Percentiles rank a stretch among this genome's conserved stretches.
These are phyloP conservation scores for Phengaris alcon DNA, from an alignment of 2,888 invertebrate species.

Conservation along the genomic window DNA sequence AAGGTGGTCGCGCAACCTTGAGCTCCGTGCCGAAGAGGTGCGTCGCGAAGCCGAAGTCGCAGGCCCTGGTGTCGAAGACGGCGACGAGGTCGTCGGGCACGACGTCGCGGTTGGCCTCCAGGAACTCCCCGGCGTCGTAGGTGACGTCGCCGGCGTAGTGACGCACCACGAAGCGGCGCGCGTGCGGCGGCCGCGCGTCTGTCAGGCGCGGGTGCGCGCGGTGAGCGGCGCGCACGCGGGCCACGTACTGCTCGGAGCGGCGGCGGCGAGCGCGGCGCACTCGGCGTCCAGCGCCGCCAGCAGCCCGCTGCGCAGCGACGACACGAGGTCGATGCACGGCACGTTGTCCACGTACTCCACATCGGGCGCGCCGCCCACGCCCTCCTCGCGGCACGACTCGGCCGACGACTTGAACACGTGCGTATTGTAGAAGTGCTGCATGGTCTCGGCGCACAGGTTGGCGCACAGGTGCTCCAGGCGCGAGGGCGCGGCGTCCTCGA, in stretches of 20 bases:
- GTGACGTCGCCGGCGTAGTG: conserved; percentile 88
- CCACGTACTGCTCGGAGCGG: conserved; percentile 78
- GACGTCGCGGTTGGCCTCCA: conserved; percentile 94
- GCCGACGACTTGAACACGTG: conserved; percentile 53
- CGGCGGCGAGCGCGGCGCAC: conserved; percentile 90
- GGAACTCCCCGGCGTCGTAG: conserved; percentile 93
- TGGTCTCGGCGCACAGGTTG: conserved; percentile 96
- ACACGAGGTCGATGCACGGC: conserved; percentile 96
- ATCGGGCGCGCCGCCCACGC: conserved; percentile 92
- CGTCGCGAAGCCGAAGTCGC: conserved; percentile 97
- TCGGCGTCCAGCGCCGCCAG: conserved; percentile 95
- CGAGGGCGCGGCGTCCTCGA: conserved; percentile 94
- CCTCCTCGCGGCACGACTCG: conserved; percentile 96
- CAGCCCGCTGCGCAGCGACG: conserved; percentile 93
- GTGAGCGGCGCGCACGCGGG: conserved; percentile 59
- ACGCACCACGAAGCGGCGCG: conserved; percentile 91
- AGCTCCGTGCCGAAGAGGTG: conserved; percentile 96
- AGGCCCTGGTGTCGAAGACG: conserved; percentile 94
- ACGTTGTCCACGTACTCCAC: conserved; percentile 97
- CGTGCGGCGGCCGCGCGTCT: conserved; percentile 88
- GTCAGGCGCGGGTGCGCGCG: conserved; percentile 88
- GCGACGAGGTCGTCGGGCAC: conserved; percentile 95
- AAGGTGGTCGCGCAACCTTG: conserved; percentile 67
- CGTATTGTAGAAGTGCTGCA: conserved; percentile 98
- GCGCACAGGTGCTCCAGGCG: conserved; percentile 96